phyloP scores from a whole-genome alignment of 2,888 invertebrate genomes.

The Syritta pipiens region DNA sequence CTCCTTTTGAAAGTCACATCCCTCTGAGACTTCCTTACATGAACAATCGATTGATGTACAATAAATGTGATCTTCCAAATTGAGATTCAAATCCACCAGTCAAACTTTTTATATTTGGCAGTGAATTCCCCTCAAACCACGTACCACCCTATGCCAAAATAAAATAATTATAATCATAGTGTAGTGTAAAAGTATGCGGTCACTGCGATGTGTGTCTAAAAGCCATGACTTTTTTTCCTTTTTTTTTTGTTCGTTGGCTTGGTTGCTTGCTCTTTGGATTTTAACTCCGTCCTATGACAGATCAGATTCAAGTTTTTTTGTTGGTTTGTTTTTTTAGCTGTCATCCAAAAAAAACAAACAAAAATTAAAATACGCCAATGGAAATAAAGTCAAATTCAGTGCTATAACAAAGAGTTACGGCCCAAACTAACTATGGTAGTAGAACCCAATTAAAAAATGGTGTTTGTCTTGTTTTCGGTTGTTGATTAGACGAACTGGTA shows the following conservation, averaged over 20 bases:
- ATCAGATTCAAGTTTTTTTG: slow-evolving; percentile 20
- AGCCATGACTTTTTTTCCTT: slow-evolving; percentile 36
- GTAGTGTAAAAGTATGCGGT: neutral
- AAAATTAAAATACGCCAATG: slow-evolving; percentile 20
- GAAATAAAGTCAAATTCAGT: slow-evolving; percentile 28
- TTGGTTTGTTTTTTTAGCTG: neutral
- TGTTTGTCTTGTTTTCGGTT: slow-evolving; percentile 41
- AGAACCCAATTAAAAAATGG: slow-evolving; percentile 43
- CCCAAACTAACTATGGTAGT: slow-evolving; percentile 8
- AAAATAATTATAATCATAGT: slow-evolving; percentile 8
- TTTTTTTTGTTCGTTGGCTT: neutral
- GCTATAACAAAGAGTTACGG: slow-evolving; percentile 16
- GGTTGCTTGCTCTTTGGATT: slow-evolving; percentile 13
- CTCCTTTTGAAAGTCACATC: too few species aligned
- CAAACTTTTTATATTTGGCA: too few species aligned
- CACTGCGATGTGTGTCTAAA: slow-evolving; percentile 23
- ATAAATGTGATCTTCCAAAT: too few species aligned
- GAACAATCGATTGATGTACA: too few species aligned
- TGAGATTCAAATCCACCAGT: too few species aligned
- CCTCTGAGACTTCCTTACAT: too few species aligned
- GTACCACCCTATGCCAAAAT: slow-evolving; percentile 17
- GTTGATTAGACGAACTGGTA: slow-evolving; percentile 9
- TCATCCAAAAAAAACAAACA: slow-evolving; percentile 12
- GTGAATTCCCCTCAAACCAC: neutral
- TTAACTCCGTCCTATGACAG: slow-evolving; percentile 5